Conservation (phyloP, 1,140 invertebrate genomes). For the Pachypeltis micranthus region DNA sequence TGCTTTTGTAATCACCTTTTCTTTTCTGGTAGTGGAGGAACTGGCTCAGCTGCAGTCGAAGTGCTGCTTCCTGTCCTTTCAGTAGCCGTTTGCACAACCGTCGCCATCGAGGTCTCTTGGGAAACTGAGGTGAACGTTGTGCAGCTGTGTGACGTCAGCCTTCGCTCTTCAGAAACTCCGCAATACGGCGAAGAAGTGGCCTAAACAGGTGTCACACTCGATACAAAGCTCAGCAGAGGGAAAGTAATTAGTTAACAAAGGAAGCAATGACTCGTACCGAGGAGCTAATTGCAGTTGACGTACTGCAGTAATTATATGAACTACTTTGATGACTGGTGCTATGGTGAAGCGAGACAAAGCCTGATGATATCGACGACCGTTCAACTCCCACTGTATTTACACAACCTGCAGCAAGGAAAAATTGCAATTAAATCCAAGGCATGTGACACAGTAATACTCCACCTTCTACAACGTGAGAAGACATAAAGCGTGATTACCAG, state of each 20-base stretch:
- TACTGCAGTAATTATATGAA: slow-evolving; percentile 5
- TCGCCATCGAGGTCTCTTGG: slow-evolving; percentile 4
- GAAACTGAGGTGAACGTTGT: neutral
- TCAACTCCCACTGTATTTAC: neutral
- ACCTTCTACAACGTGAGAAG: no score
- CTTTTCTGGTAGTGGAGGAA: slow-evolving; percentile 55
- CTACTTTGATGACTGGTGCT: slow-evolving; percentile 33
- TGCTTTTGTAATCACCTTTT: no score
- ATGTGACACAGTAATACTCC: no score
- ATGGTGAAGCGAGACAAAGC: slow-evolving; percentile 57
- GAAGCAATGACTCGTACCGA: neutral
- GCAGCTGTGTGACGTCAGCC: slow-evolving; percentile 4
- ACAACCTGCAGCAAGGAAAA: neutral
- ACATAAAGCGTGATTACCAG: no score
- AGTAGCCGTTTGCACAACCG: neutral
- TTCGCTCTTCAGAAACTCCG: slow-evolving; percentile 6
- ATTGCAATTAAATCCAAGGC: no score
- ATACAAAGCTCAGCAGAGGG: neutral
- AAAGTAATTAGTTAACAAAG: neutral
- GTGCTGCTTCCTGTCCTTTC: neutral
- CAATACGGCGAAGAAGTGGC: slow-evolving; percentile 3
- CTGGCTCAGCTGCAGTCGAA: slow-evolving; percentile 28
- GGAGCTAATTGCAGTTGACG: neutral
- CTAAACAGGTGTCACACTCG: no score
- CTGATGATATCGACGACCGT: slow-evolving; percentile 37